These are phyloP conservation scores for Bradypus variegatus DNA, from an alignment of 2,797 vertebrate species.

Conservation along the genomic window DNA sequence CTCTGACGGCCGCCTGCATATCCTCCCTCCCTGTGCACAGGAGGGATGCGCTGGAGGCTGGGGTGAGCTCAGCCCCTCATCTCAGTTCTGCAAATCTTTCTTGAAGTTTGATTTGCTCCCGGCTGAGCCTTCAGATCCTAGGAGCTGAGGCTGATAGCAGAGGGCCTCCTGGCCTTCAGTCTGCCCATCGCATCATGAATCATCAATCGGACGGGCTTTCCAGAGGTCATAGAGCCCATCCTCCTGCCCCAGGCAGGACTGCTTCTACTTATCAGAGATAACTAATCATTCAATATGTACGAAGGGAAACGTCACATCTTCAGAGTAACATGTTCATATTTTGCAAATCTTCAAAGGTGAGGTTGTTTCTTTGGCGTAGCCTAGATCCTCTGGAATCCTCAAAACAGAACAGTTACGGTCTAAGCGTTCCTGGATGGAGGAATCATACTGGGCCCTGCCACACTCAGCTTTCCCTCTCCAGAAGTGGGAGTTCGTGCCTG, in stretches of 20 bases:
- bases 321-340: too few species aligned
- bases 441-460: not conserved
- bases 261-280: not conserved
- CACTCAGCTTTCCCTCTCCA: not conserved
- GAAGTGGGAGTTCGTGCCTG: not conserved
- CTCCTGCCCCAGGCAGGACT: not conserved
- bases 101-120: conserved; percentile 29
- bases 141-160: not conserved
- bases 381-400: not conserved
- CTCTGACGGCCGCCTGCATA: not conserved
- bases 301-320: not conserved
- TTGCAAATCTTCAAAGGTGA: not conserved
- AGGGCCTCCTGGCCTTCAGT: not conserved
- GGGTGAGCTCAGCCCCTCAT: not conserved
- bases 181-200: not conserved
- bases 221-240: not conserved
- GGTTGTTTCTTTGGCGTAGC: not conserved
- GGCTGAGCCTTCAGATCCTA: not conserved
- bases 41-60: not conserved
- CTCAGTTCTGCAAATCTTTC: conserved; percentile 2
- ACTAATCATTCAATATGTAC: not conserved
- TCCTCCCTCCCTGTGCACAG: not conserved
- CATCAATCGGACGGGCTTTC: not conserved
- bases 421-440: not conserved
- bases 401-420: not conserved